phyloP scores from a whole-genome alignment of 1,140 invertebrate genomes.

The Sycophila sp. region DNA sequence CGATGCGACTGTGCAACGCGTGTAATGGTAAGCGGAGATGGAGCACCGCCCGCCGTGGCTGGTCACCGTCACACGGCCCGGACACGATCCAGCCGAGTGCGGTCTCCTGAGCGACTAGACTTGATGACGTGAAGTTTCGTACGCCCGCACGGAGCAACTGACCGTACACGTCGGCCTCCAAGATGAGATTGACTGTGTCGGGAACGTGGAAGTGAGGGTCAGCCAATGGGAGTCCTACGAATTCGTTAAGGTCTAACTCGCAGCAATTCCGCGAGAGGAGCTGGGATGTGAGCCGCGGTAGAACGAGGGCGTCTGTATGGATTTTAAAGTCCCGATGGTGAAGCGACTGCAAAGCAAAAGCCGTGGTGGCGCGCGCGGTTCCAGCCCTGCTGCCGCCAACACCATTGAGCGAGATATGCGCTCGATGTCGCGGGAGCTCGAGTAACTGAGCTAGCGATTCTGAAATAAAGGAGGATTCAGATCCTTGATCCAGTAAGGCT shows the following conservation, averaged over 20 bases:
- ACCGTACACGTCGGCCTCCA: conserved; percentile 21
- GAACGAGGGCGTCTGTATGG: not conserved
- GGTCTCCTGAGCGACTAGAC: not conserved
- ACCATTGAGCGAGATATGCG: not conserved
- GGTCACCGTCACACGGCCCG: not conserved
- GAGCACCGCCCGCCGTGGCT: not conserved
- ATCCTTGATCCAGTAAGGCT: conserved; percentile 45
- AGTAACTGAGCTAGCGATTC: conserved; percentile 39
- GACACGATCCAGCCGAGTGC: not conserved
- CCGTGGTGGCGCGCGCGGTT: not conserved
- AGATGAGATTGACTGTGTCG: conserved; percentile 21
- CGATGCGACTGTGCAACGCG: not conserved
- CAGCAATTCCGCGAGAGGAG: not conserved
- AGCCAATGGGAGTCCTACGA: not conserved
- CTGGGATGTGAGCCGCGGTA: not conserved
- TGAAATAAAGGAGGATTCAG: conserved; percentile 39
- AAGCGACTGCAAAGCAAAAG: not conserved
- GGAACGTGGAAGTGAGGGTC: conserved; percentile 25
- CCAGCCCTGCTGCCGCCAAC: not conserved
- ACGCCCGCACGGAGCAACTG: not conserved
- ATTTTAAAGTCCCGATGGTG: not conserved
- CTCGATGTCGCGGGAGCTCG: conserved; percentile 1
- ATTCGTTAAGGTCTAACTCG: not conserved
- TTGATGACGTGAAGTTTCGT: not conserved
- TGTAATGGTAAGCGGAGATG: not conserved